phyloP scores from a whole-genome alignment of 2,797 vertebrate species.

The Peromyscus melanophrys region DNA sequence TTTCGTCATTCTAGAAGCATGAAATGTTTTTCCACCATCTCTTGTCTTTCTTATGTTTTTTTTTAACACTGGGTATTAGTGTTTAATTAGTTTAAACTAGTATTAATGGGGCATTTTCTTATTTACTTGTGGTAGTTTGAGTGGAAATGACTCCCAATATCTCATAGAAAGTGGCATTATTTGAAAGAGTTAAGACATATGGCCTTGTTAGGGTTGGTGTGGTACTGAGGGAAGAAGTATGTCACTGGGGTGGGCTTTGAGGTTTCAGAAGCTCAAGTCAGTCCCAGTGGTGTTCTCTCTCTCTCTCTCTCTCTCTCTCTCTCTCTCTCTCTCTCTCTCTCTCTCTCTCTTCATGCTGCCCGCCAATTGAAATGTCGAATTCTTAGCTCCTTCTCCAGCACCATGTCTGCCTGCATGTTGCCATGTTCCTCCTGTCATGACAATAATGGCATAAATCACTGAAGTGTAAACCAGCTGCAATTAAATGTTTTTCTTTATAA shows the following conservation, averaged over 20 bases:
- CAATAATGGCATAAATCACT: neutral
- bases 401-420: neutral
- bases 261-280: no score
- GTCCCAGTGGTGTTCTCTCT: neutral
- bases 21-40: neutral
- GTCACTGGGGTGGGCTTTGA: no score
- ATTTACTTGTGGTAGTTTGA: neutral
- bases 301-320: no score
- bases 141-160: neutral
- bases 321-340: no score
- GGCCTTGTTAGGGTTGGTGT: neutral
- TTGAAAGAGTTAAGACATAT: neutral
- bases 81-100: neutral
- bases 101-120: neutral
- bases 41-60: neutral
- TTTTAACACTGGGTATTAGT: no score
- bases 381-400: neutral
- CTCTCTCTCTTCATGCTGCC: neutral
- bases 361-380: neutral
- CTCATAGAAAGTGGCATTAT: neutral
- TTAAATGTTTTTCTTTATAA: neutral
- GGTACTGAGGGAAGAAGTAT: no score
- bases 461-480: neutral
- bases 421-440: neutral
- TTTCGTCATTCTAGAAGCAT: neutral